A percentile compares a stretch with the other conserved stretches of the same genome.
phyloP scores from a whole-genome alignment of 2,797 vertebrate genomes.

The Knipowitschia caucasica region DNA sequence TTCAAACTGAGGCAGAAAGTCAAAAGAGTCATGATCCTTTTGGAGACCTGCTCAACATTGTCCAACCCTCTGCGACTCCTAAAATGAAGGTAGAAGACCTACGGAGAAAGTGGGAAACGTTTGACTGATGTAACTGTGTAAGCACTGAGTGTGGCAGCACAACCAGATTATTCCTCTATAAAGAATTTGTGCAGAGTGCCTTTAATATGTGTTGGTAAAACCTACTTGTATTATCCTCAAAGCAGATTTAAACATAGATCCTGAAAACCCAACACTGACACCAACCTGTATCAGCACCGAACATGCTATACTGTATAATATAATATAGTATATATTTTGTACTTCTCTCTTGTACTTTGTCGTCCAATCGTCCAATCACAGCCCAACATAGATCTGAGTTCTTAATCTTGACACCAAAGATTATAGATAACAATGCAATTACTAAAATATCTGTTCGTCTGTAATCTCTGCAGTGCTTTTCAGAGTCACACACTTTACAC shows the following conservation, averaged over 20 bases:
- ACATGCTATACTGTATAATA: no score
- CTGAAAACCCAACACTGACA: conserved; percentile 1
- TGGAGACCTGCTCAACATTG: conserved; percentile 87
- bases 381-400: no score
- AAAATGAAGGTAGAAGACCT: conserved; percentile 88
- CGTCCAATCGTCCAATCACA: no score
- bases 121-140: conserved; percentile 77
- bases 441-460: no score
- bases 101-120: conserved; percentile 92
- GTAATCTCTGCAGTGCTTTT: no score
- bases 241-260: neutral
- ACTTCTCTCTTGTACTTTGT: no score
- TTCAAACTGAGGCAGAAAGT: conserved; percentile 66
- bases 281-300: neutral
- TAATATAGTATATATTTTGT: no score
- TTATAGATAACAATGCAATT: no score
- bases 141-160: conserved; percentile 10
- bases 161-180: conserved; percentile 5
- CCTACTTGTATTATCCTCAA: neutral
- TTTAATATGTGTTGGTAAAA: conserved; percentile 11
- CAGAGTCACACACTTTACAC: no score
- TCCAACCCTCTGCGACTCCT: conserved; percentile 74
- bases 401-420: no score
- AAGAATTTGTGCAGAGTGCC: conserved; percentile 25
- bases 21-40: conserved; percentile 85